Evolutionary conservation across 2,888 invertebrate species (phyloP), one percentile per base, ranked within the genome.

Genomic region (Palloptera scutellata): DNA sequence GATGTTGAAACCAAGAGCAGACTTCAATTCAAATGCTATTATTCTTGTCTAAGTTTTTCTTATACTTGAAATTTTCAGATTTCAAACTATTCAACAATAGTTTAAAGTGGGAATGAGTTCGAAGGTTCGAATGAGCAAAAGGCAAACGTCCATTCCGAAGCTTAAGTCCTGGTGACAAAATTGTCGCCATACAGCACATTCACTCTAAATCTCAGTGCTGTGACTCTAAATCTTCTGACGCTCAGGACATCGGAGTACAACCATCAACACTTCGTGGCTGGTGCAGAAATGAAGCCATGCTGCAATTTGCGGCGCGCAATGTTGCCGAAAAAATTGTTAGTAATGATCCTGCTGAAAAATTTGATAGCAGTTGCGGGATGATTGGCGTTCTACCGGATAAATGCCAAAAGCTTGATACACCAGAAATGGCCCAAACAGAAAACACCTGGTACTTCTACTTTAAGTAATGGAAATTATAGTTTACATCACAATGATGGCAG

Each of bases 281-380:
- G 94, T 94, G 94, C 85, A 94, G 94, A 84, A 92, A 93, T 80
- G 93, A 93, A 80, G 91, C 92, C 76, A 94, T 94, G 83, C 84
- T 90, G 4, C 85, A 91, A 73, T 88, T 90, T 81, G 90, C 91
- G 79, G 91, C 91, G 41, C 87, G 91, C 11, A 89, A 91, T 77
- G 90, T 90, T 10, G 91, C 91, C 1, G 92, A 92, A 74, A 91
- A 91, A 54, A 75, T 83, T 67, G 78, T 78, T 60, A 78, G 79
- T 10, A 83, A 84, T 67, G 76, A 80, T 12, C 59, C 82, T 40
- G 74, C 75, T 1, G 83, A 84, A 30, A 84, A 85, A 74, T 67
- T 83, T n/a, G 75, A 71, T 8, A 75, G 76, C 59, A 74, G 74
- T n/a, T 68, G 77, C 0, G 79, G 75, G 1, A 71, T 77, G 13